These are phyloP conservation scores for Syritta pipiens DNA, from an alignment of 2,888 invertebrate genomes.

Conservation along the genomic window DNA sequence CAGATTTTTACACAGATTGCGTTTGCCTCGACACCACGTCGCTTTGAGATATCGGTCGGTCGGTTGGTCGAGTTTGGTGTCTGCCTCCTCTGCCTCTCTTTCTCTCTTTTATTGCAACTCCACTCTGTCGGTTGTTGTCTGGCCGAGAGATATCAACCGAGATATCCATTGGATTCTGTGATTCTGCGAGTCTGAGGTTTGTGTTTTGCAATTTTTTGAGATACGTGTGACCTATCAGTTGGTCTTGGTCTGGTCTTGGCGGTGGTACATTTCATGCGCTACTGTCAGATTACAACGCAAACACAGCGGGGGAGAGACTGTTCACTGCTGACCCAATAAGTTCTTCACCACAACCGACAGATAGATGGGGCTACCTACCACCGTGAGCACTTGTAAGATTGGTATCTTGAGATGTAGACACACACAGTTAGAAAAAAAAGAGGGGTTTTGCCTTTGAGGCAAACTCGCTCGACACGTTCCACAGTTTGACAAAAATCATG, in stretches of 20 bases:
- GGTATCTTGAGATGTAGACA: slow-evolving; percentile 32
- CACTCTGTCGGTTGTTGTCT: slow-evolving; percentile 9
- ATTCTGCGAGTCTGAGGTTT: no score
- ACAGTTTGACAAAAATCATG: background rate
- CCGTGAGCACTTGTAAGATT: slow-evolving; percentile 62
- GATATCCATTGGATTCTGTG: slow-evolving; percentile 36
- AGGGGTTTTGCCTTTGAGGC: background rate
- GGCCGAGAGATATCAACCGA: slow-evolving; percentile 25
- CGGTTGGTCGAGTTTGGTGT: slow-evolving; percentile 2
- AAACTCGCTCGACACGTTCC: no score
- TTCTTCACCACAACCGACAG: slow-evolving; percentile 12
- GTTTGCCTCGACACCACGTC: slow-evolving; percentile 53
- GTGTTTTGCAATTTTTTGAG: slow-evolving; percentile 55
- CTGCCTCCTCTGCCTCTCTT: slow-evolving; percentile 3
- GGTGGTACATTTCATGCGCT: slow-evolving; percentile 22
- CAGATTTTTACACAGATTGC: slow-evolving; percentile 65
- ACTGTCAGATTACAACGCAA: slow-evolving; percentile 29
- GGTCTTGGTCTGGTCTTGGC: background rate
- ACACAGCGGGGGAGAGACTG: background rate
- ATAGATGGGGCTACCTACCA: slow-evolving; percentile 50
- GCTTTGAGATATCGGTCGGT: slow-evolving; percentile 37
- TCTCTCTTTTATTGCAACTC: background rate
- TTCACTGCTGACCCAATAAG: slow-evolving; percentile 48
- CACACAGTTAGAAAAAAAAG: background rate
- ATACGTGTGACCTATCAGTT: slow-evolving; percentile 64